phyloP scores from a whole-genome alignment of 2,888 invertebrate species.

The Koerneria pararmatus region DNA sequence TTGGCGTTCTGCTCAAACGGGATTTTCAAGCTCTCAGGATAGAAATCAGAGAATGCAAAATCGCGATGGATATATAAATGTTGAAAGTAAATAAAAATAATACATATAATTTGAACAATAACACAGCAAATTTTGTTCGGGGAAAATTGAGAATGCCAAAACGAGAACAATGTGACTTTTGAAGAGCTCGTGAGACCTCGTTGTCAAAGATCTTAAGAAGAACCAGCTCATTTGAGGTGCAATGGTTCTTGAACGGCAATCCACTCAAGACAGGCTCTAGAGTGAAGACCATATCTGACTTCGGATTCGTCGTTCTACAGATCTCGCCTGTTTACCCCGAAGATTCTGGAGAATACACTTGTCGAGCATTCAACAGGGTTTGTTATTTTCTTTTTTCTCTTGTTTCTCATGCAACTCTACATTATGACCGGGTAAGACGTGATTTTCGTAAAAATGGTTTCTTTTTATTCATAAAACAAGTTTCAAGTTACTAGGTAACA shows the following conservation, averaged over 20 bases:
- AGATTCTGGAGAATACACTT: constrained; percentile 67
- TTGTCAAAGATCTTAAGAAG: no score
- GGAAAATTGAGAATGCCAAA: no score
- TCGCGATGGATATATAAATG: no score
- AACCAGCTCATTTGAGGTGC: constrained; percentile 33
- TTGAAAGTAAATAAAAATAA: no score
- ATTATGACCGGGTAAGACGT: constrained; percentile 13
- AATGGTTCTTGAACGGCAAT: constrained; percentile 85
- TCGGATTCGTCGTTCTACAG: constrained; percentile 93
- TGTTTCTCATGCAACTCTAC: constrained; percentile 20
- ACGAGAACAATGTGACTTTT: no score
- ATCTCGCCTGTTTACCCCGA: constrained; percentile 87
- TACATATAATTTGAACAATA: no score
- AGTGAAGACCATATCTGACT: constrained; percentile 91
- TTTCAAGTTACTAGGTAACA: not conserved
- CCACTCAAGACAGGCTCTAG: constrained; percentile 86
- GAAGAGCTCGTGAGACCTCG: not conserved
- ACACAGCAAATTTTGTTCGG: no score
- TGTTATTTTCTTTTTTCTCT: constrained; percentile 16
- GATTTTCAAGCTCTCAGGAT: no score
- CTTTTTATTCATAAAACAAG: no score
- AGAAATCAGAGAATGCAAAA: no score
- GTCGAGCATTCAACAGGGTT: constrained; percentile 41
- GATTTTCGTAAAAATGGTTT: no score
- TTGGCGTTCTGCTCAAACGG: no score